A percentile compares a stretch with the other conserved stretches of the same genome.
These are phyloP conservation scores for Kuschelorhynchus macadamiae DNA, from an alignment of 2,888 invertebrate genomes.

Conservation along the genomic window DNA sequence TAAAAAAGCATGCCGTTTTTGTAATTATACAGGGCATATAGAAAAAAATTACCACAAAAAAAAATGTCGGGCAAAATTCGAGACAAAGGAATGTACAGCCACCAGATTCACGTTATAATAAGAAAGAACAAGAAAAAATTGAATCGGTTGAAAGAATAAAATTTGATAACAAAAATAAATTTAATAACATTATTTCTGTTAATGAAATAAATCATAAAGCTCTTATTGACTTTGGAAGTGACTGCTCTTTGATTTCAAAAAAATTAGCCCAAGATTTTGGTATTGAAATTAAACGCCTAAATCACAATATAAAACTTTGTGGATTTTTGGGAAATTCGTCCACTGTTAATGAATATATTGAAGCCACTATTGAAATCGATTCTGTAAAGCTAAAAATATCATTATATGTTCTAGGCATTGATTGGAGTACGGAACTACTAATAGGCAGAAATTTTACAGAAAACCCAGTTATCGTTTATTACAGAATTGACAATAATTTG, in stretches of 20 bases:
- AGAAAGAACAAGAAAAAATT: slow-evolving; percentile 4
- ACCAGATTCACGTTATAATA: background rate
- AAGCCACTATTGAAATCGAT: slow-evolving; percentile 13
- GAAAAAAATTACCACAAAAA: too few species aligned
- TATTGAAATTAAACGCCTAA: background rate
- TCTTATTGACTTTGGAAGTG: slow-evolving; percentile 29
- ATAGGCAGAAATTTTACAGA: slow-evolving; percentile 29
- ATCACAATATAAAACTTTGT: slow-evolving; percentile 17
- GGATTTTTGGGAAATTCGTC: slow-evolving; percentile 24
- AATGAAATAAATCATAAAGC: slow-evolving; percentile 13
- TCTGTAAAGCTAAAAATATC: slow-evolving; percentile 8
- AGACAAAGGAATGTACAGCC: background rate
- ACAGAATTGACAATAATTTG: slow-evolving; percentile 19
- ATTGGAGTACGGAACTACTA: slow-evolving; percentile 14
- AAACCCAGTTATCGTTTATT: slow-evolving; percentile 14
- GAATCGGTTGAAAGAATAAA: slow-evolving; percentile 29
- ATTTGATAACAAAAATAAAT: slow-evolving; percentile 30
- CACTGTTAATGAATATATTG: slow-evolving; percentile 9
- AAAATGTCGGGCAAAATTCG: background rate
- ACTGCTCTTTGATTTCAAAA: slow-evolving; percentile 27
- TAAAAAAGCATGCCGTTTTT: slow-evolving; percentile 22
- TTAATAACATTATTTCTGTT: slow-evolving; percentile 28
- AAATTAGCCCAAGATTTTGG: slow-evolving; percentile 14
- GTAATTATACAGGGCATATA: slow-evolving; percentile 9
- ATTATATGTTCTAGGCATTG: slow-evolving; percentile 14